Base-by-base conservation (phyloP, 2,113 vertebrate species). In the Nansenia antarctica region DNA sequence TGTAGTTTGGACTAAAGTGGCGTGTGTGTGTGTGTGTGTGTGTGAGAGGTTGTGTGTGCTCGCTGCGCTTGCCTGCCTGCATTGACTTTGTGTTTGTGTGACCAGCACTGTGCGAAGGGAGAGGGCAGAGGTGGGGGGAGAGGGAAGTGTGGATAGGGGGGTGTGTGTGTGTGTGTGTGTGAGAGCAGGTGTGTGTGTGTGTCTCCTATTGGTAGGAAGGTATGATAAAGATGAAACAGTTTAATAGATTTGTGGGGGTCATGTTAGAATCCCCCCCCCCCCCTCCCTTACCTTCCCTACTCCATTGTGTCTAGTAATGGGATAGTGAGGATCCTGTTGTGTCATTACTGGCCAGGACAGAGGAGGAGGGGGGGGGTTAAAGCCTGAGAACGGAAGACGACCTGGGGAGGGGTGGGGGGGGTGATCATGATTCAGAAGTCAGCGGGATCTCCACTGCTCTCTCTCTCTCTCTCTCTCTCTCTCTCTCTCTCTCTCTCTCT, bases 221-320 rank as follows among this genome's bases (percentile, higher is more conserved):
- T 45, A 49, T 70, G 60, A 77, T 76, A 76, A 9, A 31, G 29
- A 78, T 76, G 74, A 74, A n/a, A n/a, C n/a, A n/a, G n/a, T 77
- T 82, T 81, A 69, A 82, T 75, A 9, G 1, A 9, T 18, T 14
- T 45, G 3, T 79, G 29, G 78, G 76, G 81, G 79, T 68, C n/a
- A 9, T 75, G 82, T 80, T 75, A 66, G 39, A 39, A 29, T 22
- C 35, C 66, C 29, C 65, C 29, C 24, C 42, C 42, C 7, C 39
- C 39, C 14, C 7, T 42, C 37, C 42, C 42, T 35, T 49, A 3
- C 31, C 67, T 30, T 54, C 32, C 24, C 53, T 22, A 14, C 73
- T 34, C 64, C 69, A 69, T 81, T 62, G 69, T 62, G 72, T 80
- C 68, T 80, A 57, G 73, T 84, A 86, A 86, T 80, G 65, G 78